These are phyloP conservation scores for Schizopygopsis pylzovi DNA, from an alignment of 2,797 vertebrate species.

Conservation along the genomic window DNA sequence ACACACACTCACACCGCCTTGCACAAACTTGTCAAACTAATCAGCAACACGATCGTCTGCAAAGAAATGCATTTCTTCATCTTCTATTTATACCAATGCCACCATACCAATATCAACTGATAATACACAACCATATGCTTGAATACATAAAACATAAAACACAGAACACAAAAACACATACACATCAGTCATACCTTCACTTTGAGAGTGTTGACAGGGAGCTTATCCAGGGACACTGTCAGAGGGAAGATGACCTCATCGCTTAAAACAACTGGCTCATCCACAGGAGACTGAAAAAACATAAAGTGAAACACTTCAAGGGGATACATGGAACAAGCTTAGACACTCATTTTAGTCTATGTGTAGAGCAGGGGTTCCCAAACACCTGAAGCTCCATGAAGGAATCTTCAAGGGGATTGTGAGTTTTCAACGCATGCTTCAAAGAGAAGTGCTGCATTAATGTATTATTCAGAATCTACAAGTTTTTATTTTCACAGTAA, in stretches of 20 bases:
- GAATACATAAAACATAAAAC: neutral
- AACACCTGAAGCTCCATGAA: neutral
- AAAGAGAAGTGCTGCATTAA: neutral
- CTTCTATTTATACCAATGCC: neutral
- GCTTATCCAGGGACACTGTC: slow-evolving; percentile 89
- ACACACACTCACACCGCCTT: neutral
- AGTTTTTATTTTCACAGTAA: neutral
- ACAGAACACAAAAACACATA: neutral
- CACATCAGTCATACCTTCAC: slow-evolving; percentile 83
- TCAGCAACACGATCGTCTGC: neutral
- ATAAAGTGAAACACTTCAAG: slow-evolving; percentile 21
- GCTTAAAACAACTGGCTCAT: slow-evolving; percentile 87
- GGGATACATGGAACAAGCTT: neutral
- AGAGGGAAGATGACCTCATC: slow-evolving; percentile 95
- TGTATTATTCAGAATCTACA: neutral
- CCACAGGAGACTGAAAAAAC: slow-evolving; percentile 81
- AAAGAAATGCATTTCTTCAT: neutral
- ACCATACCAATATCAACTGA: neutral
- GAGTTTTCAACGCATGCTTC: neutral
- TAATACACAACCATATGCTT: slow-evolving; percentile 20
- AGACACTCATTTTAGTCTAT: neutral
- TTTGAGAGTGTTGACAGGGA: slow-evolving; percentile 89
- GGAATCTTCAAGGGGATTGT: neutral
- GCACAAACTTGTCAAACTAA: neutral
- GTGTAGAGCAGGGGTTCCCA: neutral